Evolutionary conservation across 2,113 vertebrate species (phyloP).

Genomic region (Chascanopsetta lugubris): DNA sequence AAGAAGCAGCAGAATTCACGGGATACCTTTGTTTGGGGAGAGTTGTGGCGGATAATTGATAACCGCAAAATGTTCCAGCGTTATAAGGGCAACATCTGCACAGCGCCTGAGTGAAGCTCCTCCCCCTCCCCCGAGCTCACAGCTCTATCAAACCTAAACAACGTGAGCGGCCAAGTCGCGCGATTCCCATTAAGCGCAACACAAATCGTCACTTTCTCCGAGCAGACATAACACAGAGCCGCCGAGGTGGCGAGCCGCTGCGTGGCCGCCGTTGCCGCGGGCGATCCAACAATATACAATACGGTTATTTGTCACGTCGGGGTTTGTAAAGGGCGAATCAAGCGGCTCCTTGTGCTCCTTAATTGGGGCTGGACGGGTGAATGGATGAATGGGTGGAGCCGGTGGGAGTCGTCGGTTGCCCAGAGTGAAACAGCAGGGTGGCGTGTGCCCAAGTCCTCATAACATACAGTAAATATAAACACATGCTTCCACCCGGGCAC

Average conservation of each 20-base stretch:
- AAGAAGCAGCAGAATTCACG: constrained; percentile 45
- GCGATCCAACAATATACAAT: constrained; percentile 60
- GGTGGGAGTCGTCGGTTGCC: no score
- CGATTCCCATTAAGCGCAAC: constrained; percentile 51
- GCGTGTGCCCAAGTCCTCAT: constrained; percentile 57
- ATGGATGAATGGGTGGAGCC: no score
- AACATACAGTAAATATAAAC: constrained; percentile 80
- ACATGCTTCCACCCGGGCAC: constrained; percentile 64
- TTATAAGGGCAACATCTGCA: constrained; percentile 82
- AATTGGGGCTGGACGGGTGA: constrained; percentile 73
- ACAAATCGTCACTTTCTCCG: constrained; percentile 58
- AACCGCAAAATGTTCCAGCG: constrained; percentile 85
- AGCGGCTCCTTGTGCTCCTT: constrained; percentile 77
- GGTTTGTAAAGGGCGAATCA: constrained; percentile 72
- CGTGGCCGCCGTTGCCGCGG: constrained; percentile 37
- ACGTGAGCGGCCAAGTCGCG: constrained; percentile 19
- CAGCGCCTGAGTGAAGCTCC: constrained; percentile 47
- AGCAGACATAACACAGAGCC: constrained; percentile 70
- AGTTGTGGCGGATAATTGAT: constrained; percentile 75
- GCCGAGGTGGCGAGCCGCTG: constrained; percentile 37
- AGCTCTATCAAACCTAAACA: constrained; percentile 55
- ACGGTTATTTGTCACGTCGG: constrained; percentile 67
- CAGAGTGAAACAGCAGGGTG: constrained; percentile 66
- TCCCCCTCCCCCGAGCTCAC: constrained; percentile 27
- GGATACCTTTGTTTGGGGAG: constrained; percentile 76